Percentiles rank a stretch among this genome's conserved stretches.
These are phyloP conservation scores for Chaetodon trifasciatus DNA, from an alignment of 2,797 vertebrate species.

Conservation along the genomic window DNA sequence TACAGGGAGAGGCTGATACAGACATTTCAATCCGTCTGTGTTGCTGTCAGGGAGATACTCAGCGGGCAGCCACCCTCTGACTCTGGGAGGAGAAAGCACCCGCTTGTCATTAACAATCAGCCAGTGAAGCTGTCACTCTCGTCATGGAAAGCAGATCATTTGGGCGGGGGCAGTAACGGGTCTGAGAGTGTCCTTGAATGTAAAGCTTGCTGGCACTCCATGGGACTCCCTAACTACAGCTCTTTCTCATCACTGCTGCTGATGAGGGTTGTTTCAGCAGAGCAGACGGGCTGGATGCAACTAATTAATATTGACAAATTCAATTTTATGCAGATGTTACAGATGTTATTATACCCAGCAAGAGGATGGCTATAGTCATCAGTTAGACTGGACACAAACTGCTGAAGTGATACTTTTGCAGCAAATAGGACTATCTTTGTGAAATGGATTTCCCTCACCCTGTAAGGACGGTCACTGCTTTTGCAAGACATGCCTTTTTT, in stretches of 20 bases:
- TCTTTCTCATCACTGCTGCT: constrained; percentile 40
- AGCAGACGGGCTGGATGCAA: constrained; percentile 9
- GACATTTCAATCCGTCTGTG: constrained; percentile 72
- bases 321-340: constrained; percentile 64
- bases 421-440: constrained; percentile 51
- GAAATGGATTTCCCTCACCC: constrained; percentile 70
- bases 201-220: constrained; percentile 27
- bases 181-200: constrained; percentile 60
- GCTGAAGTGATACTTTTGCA: constrained; percentile 67
- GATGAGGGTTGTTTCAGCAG: constrained; percentile 51
- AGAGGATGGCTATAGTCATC: constrained; percentile 35
- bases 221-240: constrained; percentile 17
- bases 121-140: constrained; percentile 66
- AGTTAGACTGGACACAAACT: constrained; percentile 55
- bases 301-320: constrained; percentile 67
- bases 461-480: constrained; percentile 63
- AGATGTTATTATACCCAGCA: constrained; percentile 50
- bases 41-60: constrained; percentile 65
- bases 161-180: constrained; percentile 35
- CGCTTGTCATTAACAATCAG: constrained; percentile 77
- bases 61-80: constrained; percentile 58
- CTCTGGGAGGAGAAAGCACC: constrained; percentile 53
- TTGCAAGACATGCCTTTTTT: constrained; percentile 76
- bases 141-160: constrained; percentile 57
- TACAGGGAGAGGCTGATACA: constrained; percentile 69